phyloP scores from a whole-genome alignment of 2,113 vertebrate genomes.

The Parus major region DNA sequence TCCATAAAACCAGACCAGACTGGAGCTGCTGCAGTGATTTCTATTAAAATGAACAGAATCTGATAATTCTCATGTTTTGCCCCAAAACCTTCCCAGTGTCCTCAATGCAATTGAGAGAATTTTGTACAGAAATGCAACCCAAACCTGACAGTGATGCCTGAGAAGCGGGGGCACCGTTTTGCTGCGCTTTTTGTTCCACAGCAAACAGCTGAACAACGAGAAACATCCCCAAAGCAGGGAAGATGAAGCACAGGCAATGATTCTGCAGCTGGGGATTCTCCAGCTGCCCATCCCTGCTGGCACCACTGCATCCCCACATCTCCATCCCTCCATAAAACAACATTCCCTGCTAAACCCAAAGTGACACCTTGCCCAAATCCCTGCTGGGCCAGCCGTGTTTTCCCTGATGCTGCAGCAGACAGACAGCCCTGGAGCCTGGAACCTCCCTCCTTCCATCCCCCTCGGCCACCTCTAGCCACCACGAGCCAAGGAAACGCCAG shows the following conservation, averaged over 20 bases:
- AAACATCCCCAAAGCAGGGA: neutral
- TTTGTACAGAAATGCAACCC: neutral
- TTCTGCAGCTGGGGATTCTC: neutral
- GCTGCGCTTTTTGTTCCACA: neutral
- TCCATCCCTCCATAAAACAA: neutral
- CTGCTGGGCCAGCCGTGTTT: neutral
- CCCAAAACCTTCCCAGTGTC: neutral
- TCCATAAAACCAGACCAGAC: neutral
- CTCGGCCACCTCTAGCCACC: neutral
- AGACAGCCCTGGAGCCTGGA: neutral
- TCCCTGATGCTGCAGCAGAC: neutral
- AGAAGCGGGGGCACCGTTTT: neutral
- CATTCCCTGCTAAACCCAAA: neutral
- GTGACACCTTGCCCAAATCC: neutral
- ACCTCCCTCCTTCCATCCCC: neutral
- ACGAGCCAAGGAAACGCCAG: neutral
- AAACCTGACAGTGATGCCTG: accelerated
- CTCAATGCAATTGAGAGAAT: neutral
- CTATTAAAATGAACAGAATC: neutral
- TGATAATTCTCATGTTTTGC: neutral
- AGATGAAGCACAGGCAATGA: neutral
- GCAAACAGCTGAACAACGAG: neutral
- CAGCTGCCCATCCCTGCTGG: neutral
- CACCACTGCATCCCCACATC: neutral
- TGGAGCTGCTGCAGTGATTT: neutral